Base-by-base conservation (phyloP, 2,113 vertebrate genomes). In the Rhinoderma darwinii region DNA sequence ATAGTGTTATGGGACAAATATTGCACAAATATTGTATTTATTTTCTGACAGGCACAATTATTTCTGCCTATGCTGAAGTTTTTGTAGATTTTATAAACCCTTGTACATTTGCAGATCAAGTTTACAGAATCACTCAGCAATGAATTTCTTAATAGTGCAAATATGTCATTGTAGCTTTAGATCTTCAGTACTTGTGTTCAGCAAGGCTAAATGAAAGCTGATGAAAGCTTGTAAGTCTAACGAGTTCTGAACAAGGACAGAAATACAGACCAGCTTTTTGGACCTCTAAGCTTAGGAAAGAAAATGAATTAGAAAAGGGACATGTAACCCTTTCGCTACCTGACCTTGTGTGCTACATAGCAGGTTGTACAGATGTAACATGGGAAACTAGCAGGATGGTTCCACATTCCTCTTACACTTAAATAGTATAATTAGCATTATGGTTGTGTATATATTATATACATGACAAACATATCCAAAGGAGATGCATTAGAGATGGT, bases 101-200 rank as follows among this genome's bases (percentile, higher is more conserved):
- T 76, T 30, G 39, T 76, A 75, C 39, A 70, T 76, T 76, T 50
- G 27, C 51, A 80, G 50, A 79, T 37, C 27, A 50, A 50, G 14
- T 51, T n/a, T 80, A 56, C 8, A 8, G 22, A 54, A 59, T 59
- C 77, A 59, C 50, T 59, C 77, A 80, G 50, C 77, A 39, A 54
- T 54, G 39, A 78, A 78, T 37, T 37, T 80, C 50, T 37, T 80
- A 80, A 59, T 59, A 59, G 51, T 25, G 39, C n/a, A 80, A 56
- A 80, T 37, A 80, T 80, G 32, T 80, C 8, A 80, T 56, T 59
- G 51, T 59, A 56, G 77, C 25, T 22, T 80, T 59, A 59, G 22
- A 80, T 59, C 50, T 80, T 22, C 32, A 25, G 7, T 37, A 25
- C 27, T 37, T 79, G 35, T 4, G 1, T 59, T 56, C 18, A 56